Evolutionary conservation across 2,113 vertebrate genomes (phyloP), one percentile per base, ranked within the genome.

Genomic region (Anoplopoma fimbria): DNA sequence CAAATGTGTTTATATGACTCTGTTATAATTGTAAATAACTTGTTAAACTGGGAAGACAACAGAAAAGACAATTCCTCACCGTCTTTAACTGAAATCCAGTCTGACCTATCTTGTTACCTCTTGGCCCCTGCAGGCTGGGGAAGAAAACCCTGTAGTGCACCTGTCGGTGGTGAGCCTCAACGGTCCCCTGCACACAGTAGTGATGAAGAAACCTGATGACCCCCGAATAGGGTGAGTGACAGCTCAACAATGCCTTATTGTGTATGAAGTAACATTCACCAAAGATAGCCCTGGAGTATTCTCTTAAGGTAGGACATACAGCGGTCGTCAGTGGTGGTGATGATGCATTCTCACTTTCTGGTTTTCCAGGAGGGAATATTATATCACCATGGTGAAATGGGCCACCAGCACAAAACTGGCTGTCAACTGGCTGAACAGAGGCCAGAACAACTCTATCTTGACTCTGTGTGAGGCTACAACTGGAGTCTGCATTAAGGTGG

Each of bases 381-480:
- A 99, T 83, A 95, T 99, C 90, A 99, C 97, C 71, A 97, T 99
- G 97, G 98, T 99, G 87, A 98, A 97, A 21, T 99, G 98, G 98
- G 97, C 97, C 58, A 98, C 97, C 81, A 99, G 96, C 92, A 99
- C 97, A 86, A 99, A 99, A 90, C 96, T 99, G 81, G 97, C 97
- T 3, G 97, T 99, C 34, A 99, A 99, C 94, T 99, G 98, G 98
- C 94, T 99, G 84, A 99, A 97, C 95, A 93, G 98, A 75, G 97
- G 96, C 0, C 98, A 99, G 94, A 99, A 99, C 19, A 96, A 98
- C 88, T 99, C 98, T 2, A 97, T 99, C 92, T 94, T 99, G 88
- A 99, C 98, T 0, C 94, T 99, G 69, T 99, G 98, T 1, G 98
- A 98, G 0, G 97, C 97, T n/a, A 99, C 97, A 57, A 99, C 98